Base-by-base conservation (phyloP, 1,140 invertebrate species). In the Philaenus spumarius region DNA sequence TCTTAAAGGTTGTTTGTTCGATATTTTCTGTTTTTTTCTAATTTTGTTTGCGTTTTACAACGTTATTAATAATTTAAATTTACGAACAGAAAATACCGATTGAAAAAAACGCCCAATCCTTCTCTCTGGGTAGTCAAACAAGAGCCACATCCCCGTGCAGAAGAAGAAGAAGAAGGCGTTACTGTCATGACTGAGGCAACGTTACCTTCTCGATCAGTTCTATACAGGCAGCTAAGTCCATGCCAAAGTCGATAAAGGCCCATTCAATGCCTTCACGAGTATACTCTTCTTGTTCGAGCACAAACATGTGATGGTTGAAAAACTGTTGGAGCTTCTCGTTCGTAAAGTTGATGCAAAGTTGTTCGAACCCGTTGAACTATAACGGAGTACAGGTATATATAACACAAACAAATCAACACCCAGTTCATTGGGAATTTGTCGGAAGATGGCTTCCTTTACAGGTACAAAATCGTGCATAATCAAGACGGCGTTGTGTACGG, bases 281-380 rank as follows among this genome's bases (percentile, higher is more conserved):
- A 81, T 98, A 98, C 73, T 98, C 96, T 81, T 98, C 97, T 87
- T 99, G 97, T 80, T 99, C 97, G 74, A 98, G 84, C 67, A 99
- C 94, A 80, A 99, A 99, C 97, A 99, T 99, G 82, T 99, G 96
- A 77, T 99, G 96, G 82, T 98, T 98, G 93, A 98, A 99, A 86
- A 98, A 99, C 79, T 98, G 97, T 80, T 99, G 97, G 67, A 99
- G 83, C 78, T 97, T 95, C 83, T 99, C 97, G 78, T 99, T 99
- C 77, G 97, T 98, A 82, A 97, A 98, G 85, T 99, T 99, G 86
- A 99, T 99, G 82, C 96, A 99, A 73, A 99, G 84, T 80, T 99
- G 97, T 81, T 99, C 96, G 83, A 99, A 99, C 77, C 94, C 91
- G 83, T 98, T 99, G 85, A 80, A 97, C 94, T 97, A 81, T 74